These are phyloP conservation scores for Neosilurus mollespiculum DNA, from an alignment of 2,797 vertebrate genomes.

Conservation along the genomic window DNA sequence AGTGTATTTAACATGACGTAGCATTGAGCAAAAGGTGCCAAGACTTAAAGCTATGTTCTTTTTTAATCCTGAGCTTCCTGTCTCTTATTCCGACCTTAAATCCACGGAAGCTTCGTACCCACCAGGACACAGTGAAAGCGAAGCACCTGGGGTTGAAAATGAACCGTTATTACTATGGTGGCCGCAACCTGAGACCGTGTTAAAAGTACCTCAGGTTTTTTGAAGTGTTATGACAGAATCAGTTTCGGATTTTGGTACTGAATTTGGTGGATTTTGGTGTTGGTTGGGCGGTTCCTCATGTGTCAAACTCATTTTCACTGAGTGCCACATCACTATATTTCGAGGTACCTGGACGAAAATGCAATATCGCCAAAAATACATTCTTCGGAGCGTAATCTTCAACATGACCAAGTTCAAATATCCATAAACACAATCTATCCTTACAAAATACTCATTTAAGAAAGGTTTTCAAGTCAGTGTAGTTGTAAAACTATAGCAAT, in stretches of 20 bases:
- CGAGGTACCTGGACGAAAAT: too few species aligned
- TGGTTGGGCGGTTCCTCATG: too few species aligned
- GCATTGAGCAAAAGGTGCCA: not conserved
- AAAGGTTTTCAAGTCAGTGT: too few species aligned
- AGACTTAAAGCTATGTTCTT: not conserved
- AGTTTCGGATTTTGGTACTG: not conserved
- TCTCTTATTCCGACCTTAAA: not conserved
- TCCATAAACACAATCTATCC: too few species aligned
- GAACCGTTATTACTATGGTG: not conserved
- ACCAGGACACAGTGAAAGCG: not conserved
- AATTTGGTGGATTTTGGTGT: too few species aligned
- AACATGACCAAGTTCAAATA: too few species aligned
- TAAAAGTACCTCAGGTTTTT: not conserved
- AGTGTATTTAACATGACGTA: not conserved
- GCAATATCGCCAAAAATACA: too few species aligned
- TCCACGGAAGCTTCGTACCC: not conserved
- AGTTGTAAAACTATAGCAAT: too few species aligned
- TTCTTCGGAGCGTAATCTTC: too few species aligned
- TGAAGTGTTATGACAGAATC: not conserved
- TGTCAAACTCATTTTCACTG: too few species aligned
- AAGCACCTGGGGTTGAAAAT: not conserved
- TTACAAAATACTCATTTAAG: too few species aligned
- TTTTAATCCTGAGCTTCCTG: constrained; percentile 2
- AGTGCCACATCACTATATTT: too few species aligned
- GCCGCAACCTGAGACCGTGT: not conserved